Base-by-base conservation (phyloP, 2,797 vertebrate species). In the Sebastes variabilis region DNA sequence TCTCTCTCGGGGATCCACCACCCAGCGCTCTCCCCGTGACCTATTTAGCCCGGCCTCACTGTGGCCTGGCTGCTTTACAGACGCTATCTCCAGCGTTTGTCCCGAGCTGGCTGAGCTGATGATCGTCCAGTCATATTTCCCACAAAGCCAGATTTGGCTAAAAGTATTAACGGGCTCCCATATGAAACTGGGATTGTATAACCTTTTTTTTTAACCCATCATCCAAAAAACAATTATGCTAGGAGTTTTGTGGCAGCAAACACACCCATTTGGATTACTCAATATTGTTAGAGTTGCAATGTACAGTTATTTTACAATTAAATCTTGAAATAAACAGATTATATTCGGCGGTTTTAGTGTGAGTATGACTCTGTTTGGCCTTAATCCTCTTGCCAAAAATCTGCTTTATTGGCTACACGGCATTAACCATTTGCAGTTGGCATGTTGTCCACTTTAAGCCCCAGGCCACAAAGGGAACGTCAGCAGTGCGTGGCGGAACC, bases 71-170 rank as follows among this genome's bases (percentile, higher is more conserved):
- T 81, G 80, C 12, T 74, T 80, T 82, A 83, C 84, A 87, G 84
- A 70, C 58, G 36, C 58, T 55, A 70, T 87, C 83, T 34, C 62
- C 74, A 81, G 54, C 20, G 69, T 83, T 82, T 82, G 76, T 81
- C 79, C 76, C 55, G 13, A 79, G 79, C 83, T 86, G 75, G 59
- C 80, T 82, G 69, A 87, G 81, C 83, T 75, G 77, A 80, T 78
- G 69, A 81, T 32, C 75, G 77, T 73, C 65, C 79, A 56, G 66
- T 56, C 87, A 86, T 66, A 78, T 87, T 86, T 80, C 67, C 38
- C 32, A 62, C 79, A 88, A 83, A 90, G 84, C 88, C 90, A 90
- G 90, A 90, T 92, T 93, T 90, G 79, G 81, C 77, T 84, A 69
- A 87, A 79, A 86, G 85, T 81, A 72, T 84, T 75, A 79, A 72